Evolutionary conservation across 2,113 vertebrate species (phyloP).

Genomic region (Pachypanchax playfairii): DNA sequence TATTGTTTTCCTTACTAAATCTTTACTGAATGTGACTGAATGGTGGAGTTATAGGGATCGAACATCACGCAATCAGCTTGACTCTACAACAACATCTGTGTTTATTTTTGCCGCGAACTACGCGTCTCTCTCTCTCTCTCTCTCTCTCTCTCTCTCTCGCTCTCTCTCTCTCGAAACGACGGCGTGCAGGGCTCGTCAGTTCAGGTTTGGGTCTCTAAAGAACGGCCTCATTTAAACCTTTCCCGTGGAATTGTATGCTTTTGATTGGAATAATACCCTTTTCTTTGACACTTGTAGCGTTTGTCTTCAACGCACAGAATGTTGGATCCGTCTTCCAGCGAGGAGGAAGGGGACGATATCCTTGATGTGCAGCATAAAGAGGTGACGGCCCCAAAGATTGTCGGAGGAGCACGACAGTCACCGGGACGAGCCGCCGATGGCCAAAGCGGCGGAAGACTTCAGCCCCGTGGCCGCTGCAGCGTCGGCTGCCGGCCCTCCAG

Average conservation of each 20-base stretch:
- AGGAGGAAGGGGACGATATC: constrained; percentile 91
- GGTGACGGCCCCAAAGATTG: constrained; percentile 80
- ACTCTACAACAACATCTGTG: constrained; percentile 44
- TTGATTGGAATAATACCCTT: neutral
- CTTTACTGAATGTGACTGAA: constrained; percentile 57
- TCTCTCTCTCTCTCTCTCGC: constrained; percentile 9
- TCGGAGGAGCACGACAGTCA: constrained; percentile 80
- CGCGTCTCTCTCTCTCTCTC: constrained; percentile 50
- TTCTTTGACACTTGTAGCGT: constrained; percentile 25
- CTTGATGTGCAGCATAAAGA: constrained; percentile 88
- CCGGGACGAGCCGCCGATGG: constrained; percentile 77
- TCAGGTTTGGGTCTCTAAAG: constrained; percentile 13
- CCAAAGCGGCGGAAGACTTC: constrained; percentile 72
- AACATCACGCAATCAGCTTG: constrained; percentile 67
- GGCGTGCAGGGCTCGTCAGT: constrained; percentile 18
- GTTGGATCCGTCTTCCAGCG: constrained; percentile 95
- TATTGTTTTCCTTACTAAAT: constrained; percentile 40
- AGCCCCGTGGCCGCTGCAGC: constrained; percentile 79
- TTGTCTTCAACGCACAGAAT: constrained; percentile 65
- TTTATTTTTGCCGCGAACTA: constrained; percentile 58
- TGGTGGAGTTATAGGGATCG: constrained; percentile 78
- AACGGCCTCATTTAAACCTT: constrained; percentile 11
- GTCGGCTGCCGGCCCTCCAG: constrained; percentile 82
- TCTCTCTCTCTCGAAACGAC: constrained; percentile 46
- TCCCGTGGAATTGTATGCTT: too few species aligned